These are phyloP conservation scores for Phoxinus phoxinus DNA, from an alignment of 2,113 vertebrate species.

Conservation along the genomic window DNA sequence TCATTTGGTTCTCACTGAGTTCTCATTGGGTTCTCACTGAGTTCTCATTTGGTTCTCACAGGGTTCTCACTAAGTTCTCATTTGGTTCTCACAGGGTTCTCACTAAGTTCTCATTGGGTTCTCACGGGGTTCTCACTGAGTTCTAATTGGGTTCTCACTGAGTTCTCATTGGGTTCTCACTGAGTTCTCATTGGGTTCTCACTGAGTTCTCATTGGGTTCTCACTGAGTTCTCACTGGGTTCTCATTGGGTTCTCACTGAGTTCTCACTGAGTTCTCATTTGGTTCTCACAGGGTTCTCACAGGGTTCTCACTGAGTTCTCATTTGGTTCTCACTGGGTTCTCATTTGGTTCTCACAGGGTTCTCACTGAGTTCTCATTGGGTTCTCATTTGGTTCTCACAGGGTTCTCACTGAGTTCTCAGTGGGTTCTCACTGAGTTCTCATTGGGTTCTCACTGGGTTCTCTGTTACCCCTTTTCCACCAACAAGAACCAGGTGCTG, in stretches of 20 bases:
- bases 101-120: neutral
- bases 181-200: neutral
- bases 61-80: too few species aligned
- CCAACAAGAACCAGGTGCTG: too few species aligned
- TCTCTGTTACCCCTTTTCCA: too few species aligned
- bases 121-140: accelerated
- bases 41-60: neutral
- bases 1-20: too few species aligned
- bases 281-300: too few species aligned
- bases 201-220: accelerated
- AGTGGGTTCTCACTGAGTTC: accelerated
- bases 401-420: too few species aligned
- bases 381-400: neutral
- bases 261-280: neutral
- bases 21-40: neutral
- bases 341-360: accelerated
- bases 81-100: accelerated
- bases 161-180: neutral
- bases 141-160: neutral
- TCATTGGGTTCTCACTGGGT: accelerated
- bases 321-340: neutral
- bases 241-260: neutral
- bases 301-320: too few species aligned
- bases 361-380: accelerated
- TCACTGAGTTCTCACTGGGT: neutral